Conservation (phyloP, 1,140 invertebrate genomes). For the Heliconius nattereri region DNA sequence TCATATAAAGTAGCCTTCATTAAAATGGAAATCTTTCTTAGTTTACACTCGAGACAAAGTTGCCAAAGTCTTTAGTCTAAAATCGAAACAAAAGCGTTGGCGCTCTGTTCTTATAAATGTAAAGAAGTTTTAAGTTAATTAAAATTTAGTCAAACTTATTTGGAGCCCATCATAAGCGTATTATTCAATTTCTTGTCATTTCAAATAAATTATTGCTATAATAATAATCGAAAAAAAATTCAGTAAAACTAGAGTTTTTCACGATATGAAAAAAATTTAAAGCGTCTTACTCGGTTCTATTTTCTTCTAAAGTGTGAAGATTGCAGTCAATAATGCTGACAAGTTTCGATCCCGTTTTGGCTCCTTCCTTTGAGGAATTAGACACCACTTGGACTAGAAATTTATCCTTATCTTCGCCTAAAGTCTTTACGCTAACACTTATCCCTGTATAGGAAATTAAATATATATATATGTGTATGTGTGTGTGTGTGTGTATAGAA, state of each 20-base stretch:
- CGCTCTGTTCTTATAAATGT: slow-evolving; percentile 1
- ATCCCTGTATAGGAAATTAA: slow-evolving; percentile 58
- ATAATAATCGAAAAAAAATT: neutral
- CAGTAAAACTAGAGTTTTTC: neutral
- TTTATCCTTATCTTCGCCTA: slow-evolving; percentile 72
- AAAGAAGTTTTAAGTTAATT: slow-evolving; percentile 7
- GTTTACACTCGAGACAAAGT: slow-evolving; percentile 4
- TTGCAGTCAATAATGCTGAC: slow-evolving; percentile 81
- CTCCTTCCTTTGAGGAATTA: slow-evolving; percentile 76
- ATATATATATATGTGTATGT: no score
- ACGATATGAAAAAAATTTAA: neutral
- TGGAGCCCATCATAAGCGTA: neutral
- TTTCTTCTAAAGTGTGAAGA: slow-evolving; percentile 82
- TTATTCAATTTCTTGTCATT: neutral
- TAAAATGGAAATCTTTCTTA: slow-evolving; percentile 12
- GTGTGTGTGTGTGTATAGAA: no score
- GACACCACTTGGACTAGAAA: slow-evolving; percentile 81
- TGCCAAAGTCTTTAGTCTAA: slow-evolving; percentile 7
- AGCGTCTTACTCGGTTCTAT: slow-evolving; percentile 79
- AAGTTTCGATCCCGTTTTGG: slow-evolving; percentile 78
- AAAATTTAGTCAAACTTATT: slow-evolving; percentile 8
- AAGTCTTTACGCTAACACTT: slow-evolving; percentile 65
- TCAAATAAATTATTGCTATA: neutral
- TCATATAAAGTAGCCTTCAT: slow-evolving; percentile 11
- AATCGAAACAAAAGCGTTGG: slow-evolving; percentile 11